These are phyloP conservation scores for Anas platyrhynchos DNA, from an alignment of 2,113 vertebrate species.

Conservation along the genomic window DNA sequence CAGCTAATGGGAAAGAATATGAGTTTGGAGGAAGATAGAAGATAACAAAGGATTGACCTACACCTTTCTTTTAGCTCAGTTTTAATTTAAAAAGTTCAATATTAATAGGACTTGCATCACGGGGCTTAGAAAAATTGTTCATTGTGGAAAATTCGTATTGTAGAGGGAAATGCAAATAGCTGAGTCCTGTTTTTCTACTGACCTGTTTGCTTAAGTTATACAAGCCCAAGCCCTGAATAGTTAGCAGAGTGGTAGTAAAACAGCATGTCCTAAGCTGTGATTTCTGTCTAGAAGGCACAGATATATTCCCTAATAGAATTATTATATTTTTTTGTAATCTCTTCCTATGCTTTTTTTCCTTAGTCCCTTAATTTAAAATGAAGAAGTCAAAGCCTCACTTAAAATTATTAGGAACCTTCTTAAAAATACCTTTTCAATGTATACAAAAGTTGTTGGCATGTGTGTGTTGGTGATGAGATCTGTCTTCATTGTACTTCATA, in stretches of 20 bases:
- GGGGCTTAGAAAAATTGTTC: not conserved
- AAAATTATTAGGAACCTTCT: not conserved
- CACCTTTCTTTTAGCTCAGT: constrained; percentile 13
- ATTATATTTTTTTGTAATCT: not conserved
- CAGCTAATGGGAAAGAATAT: not conserved
- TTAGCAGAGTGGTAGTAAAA: not conserved
- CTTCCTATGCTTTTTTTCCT: not conserved
- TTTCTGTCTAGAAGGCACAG: not conserved
- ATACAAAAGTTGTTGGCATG: not conserved
- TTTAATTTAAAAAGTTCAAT: not conserved
- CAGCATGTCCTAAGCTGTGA: not conserved
- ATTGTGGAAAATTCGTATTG: not conserved
- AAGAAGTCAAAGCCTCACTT: not conserved
- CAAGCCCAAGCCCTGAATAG: not conserved
- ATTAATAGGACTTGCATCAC: not conserved
- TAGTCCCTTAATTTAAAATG: not conserved
- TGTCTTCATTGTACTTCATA: not conserved
- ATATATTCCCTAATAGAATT: not conserved
- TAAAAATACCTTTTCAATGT: not conserved
- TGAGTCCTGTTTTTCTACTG: not conserved
- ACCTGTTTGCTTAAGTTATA: not conserved
- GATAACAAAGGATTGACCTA: not conserved
- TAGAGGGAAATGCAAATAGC: not conserved
- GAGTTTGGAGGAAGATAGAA: not conserved
- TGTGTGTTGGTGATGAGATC: not conserved